Conservation (phyloP, 1,140 invertebrate species). For the Coelopa frigida region DNA sequence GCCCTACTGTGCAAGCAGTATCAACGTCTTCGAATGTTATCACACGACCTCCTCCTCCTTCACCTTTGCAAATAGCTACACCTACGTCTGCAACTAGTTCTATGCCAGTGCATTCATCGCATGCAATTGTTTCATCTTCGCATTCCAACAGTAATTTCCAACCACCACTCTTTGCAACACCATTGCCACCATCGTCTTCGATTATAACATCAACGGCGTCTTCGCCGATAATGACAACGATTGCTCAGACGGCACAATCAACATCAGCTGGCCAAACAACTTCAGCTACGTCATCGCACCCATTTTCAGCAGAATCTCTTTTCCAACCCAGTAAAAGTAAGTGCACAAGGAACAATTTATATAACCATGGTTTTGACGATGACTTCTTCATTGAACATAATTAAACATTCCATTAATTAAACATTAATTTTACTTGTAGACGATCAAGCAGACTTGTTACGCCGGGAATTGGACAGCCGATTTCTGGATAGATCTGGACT, state of each 20-base stretch:
- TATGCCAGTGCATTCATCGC: too few species aligned
- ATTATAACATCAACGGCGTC: background rate
- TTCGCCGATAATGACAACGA: slow-evolving; percentile 41
- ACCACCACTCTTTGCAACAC: slow-evolving; percentile 28
- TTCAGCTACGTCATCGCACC: slow-evolving; percentile 51
- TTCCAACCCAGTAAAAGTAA: slow-evolving; percentile 70
- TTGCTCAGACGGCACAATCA: slow-evolving; percentile 48
- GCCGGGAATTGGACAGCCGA: slow-evolving; percentile 83
- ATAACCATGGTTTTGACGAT: too few species aligned
- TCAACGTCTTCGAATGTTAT: too few species aligned
- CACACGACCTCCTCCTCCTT: too few species aligned
- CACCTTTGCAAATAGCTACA: too few species aligned
- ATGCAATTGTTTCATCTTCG: slow-evolving; percentile 9
- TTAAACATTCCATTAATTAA: too few species aligned
- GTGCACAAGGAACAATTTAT: too few species aligned
- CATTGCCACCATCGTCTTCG: slow-evolving; percentile 24
- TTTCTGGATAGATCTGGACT: slow-evolving; percentile 59
- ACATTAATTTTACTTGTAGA: too few species aligned
- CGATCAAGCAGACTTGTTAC: slow-evolving; percentile 76
- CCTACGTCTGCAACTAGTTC: too few species aligned
- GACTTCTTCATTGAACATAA: too few species aligned
- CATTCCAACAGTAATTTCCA: slow-evolving; percentile 12
- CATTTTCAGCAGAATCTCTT: slow-evolving; percentile 78
- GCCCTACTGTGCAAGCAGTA: too few species aligned
- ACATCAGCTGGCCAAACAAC: slow-evolving; percentile 9